A percentile compares a stretch with the other conserved stretches of the same genome.
Conservation (phyloP, 1,140 invertebrate genomes). For the Sesamia nonagrioides region DNA sequence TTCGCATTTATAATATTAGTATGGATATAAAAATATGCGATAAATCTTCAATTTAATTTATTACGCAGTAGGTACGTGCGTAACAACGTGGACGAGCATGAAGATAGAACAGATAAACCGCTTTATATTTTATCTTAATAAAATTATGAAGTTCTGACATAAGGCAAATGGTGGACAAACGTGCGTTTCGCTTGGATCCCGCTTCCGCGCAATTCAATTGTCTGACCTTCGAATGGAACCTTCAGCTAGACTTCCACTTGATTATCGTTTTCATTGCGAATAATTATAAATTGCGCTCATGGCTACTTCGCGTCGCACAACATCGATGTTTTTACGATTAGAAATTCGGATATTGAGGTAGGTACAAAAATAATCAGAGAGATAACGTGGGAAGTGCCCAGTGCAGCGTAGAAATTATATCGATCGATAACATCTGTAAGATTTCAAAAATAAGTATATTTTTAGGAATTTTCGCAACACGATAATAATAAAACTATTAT, state of each 20-base stretch:
- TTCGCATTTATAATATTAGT: too few species aligned
- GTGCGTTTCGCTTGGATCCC: constrained; percentile 13
- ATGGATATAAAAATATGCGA: too few species aligned
- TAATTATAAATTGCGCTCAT: constrained; percentile 27
- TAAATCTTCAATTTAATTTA: too few species aligned
- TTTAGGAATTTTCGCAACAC: background rate
- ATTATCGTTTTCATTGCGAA: constrained; percentile 43
- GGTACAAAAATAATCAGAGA: background rate
- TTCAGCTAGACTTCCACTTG: constrained; percentile 41
- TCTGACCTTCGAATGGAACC: constrained; percentile 30
- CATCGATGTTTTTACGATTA: constrained; percentile 5
- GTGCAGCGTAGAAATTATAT: background rate
- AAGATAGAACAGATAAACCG: background rate
- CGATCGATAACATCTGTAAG: background rate
- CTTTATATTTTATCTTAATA: background rate
- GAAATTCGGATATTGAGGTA: background rate
- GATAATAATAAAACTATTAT: background rate
- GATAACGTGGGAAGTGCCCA: background rate
- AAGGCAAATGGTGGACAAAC: background rate
- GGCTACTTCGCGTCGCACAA: background rate
- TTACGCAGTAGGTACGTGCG: too few species aligned
- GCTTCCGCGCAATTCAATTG: constrained; percentile 31
- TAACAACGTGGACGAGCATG: background rate
- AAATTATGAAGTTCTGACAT: background rate
- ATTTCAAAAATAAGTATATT: background rate